Evolutionary conservation across 2,797 vertebrate species (phyloP).

Genomic region (Poeciliopsis presidionis): DNA sequence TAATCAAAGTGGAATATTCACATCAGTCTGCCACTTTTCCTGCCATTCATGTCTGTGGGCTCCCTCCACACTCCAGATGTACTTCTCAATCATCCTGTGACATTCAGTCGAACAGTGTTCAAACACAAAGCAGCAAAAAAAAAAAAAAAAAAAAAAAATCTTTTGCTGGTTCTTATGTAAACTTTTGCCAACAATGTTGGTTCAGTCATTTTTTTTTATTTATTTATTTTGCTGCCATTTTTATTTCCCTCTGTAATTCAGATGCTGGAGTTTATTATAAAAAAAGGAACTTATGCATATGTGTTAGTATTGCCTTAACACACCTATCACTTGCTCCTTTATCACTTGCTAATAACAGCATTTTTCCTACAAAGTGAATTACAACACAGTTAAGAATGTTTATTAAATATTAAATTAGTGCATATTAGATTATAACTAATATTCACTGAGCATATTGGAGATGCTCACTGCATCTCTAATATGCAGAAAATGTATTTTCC

Average conservation of each 20-base stretch:
- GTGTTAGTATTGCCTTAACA: not conserved
- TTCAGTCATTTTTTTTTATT: not conserved
- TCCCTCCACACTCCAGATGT: constrained; percentile 61
- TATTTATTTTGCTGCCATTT: not conserved
- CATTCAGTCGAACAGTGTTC: constrained; percentile 49
- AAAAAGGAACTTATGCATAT: not conserved
- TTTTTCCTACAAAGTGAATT: not conserved
- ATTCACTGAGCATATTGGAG: not conserved
- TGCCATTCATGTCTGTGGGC: constrained; percentile 67
- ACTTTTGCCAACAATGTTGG: constrained; percentile 3
- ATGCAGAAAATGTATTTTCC: not conserved
- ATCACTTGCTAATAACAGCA: not conserved
- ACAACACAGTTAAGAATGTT: not conserved
- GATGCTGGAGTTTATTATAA: not conserved
- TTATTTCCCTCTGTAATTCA: not conserved
- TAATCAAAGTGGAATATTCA: constrained; percentile 56
- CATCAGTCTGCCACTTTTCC: constrained; percentile 69
- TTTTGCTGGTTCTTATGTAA: constrained; percentile 26
- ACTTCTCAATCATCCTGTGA: constrained; percentile 73
- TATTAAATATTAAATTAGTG: not conserved
- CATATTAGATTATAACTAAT: too few species aligned
- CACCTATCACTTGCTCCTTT: too few species aligned
- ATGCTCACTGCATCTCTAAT: too few species aligned
- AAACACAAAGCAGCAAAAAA: constrained; percentile 40
- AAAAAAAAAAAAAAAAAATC: constrained; percentile 22